Evolutionary conservation across 2,113 vertebrate genomes (phyloP).

Genomic region (Tichodroma muraria): DNA sequence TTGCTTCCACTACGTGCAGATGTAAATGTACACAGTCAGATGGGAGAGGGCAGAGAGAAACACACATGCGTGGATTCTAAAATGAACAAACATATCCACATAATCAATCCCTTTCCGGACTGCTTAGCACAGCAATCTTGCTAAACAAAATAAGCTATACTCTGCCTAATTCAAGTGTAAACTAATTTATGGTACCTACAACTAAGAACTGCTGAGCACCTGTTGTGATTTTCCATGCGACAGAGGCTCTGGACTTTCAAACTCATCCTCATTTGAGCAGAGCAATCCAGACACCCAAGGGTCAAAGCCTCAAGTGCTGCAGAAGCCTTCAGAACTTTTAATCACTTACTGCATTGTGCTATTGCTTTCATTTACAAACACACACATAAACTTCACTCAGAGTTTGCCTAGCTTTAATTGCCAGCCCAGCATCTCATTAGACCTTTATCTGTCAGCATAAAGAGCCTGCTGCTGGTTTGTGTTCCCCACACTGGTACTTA

Average conservation of each 20-base stretch:
- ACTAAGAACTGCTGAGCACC: not conserved
- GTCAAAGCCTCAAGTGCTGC: not conserved
- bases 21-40: not conserved
- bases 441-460: not conserved
- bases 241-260: not conserved
- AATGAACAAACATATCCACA: not conserved
- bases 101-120: not conserved
- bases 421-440: not conserved
- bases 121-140: not conserved
- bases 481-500: not conserved
- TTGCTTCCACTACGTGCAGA: not conserved
- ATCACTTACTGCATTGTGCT: not conserved
- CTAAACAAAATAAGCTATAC: not conserved
- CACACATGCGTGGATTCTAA: not conserved
- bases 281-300: not conserved
- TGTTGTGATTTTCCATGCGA: not conserved
- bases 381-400: not conserved
- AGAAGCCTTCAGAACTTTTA: not conserved
- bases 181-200: not conserved
- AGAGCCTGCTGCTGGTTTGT: not conserved
- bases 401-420: not conserved
- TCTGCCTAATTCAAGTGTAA: not conserved
- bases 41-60: not conserved
- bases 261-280: not conserved
- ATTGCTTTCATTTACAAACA: not conserved